Evolutionary conservation across 2,797 vertebrate genomes (phyloP), one percentile per base, ranked within the genome.

Genomic region (Pseudomugil tenellus): DNA sequence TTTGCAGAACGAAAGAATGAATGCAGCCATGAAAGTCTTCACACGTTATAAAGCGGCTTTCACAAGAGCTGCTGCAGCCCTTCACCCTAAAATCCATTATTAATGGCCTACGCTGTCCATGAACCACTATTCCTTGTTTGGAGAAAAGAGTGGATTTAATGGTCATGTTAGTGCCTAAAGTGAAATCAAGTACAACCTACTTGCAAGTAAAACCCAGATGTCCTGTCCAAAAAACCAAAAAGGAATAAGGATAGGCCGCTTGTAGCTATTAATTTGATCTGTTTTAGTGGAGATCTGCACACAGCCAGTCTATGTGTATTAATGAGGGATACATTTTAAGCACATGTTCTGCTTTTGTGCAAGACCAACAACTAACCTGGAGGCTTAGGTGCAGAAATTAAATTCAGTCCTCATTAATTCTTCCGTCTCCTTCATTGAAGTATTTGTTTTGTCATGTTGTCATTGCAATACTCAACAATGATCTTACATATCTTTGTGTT

Each of bases 51-150:
- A 85, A 83, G 70, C 72, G 57, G 61, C 67, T 81, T 83, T 86
- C 54, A 41, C 52, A 69, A 74, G 70, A 64, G 58, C 61, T 68
- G 26, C 67, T 68, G 26, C 67, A 68, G 74, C 46, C 70, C 55
- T 67, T 76, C 79, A 86, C 88, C 87, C 77, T 86, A 83, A 88
- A 87, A 87, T 26, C 79, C 71, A 85, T 89, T 88, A 83, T 82
- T 83, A 80, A 89, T 80, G 83, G 78, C 67, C 51, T 56, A 1
- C 31, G 23, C 37, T 49, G 57, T 74, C 67, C 67, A 32, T 62
- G 56, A 70, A 58, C 72, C 70, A 65, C 57, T 71, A 67, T 48
- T 54, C 68, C 54, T 48, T 29, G 32, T 80, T 74, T 75, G 61
- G 79, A 77, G 61, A 41, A 70, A 66, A 68, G 43, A 71, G 53